Evolutionary conservation across 2,113 vertebrate species (phyloP), one percentile per base, ranked within the genome.

Genomic region (Vanacampus margaritifer): DNA sequence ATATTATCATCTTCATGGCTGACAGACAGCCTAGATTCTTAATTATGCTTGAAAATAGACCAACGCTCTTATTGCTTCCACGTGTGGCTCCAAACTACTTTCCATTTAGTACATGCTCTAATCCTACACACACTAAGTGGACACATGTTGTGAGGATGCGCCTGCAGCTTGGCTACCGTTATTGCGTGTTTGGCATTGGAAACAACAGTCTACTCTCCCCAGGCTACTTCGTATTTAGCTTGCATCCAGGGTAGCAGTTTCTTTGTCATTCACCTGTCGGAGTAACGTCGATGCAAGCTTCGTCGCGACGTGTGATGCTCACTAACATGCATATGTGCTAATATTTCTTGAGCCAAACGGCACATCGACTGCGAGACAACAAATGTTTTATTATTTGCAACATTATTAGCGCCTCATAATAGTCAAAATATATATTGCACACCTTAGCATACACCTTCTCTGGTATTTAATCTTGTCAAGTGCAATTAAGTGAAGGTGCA

Each of bases 1-100:
- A 76, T 80, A 74, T 86, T 76, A 78, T 75, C 59, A 68, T 77
- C 54, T 83, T 67, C 62, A 72, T 80, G 74, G 78, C 84, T 39
- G 36, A 39, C 59, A 86, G 77, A 79, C 80, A 73, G 78, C 81
- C 61, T 82, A 60, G 53, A 80, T 86, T 41, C n/a, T 68, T 10
- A 32, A 53, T 46, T 72, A 68, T 64, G 66, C 64, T 65, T 64
- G 4, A 1, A 69, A 65, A 73, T 24, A 79, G 86, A 77, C 82
- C 80, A 64, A 39, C 64, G 43, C 72, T 76, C 57, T 54, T 16
- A 0, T 0, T n/a, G 57, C 58, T 70, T 19, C 43, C 67, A 50
- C 57, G 16, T 57, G 1, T 36, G 13, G 46, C 65, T 23, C 21
- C 23, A 11, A 39, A 68, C 39, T 64, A 64, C 63, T 60, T 50